These are phyloP conservation scores for Nycticryphes semicollaris DNA, from an alignment of 2,113 vertebrate species.

Conservation along the genomic window DNA sequence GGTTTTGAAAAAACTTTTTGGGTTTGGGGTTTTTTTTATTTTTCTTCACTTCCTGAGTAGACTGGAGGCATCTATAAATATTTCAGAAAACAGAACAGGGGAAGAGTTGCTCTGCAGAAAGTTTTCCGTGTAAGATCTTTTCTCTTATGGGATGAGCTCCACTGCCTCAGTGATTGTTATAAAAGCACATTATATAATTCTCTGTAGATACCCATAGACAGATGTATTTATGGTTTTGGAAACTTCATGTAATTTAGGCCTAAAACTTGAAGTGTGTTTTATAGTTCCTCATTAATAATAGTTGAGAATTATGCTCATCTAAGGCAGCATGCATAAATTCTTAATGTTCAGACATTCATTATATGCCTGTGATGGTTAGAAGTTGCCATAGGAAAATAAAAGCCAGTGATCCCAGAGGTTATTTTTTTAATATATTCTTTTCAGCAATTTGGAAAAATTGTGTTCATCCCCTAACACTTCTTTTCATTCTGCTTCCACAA, in stretches of 20 bases:
- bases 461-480: neutral
- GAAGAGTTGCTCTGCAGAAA: conserved; percentile 1
- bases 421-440: neutral
- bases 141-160: conserved; percentile 24
- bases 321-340: conserved; percentile 26
- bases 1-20: neutral
- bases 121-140: conserved; percentile 13
- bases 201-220: neutral
- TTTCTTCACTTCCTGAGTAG: neutral
- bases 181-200: conserved; percentile 28
- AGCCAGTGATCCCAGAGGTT: neutral
- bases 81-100: conserved; percentile 1
- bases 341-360: conserved; percentile 26
- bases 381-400: conserved; percentile 41
- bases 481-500: neutral
- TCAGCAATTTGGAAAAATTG: neutral
- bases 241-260: neutral
- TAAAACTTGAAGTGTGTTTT: conserved; percentile 23
- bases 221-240: conserved; percentile 33
- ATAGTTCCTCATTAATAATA: conserved; percentile 40
- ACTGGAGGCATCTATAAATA: neutral
- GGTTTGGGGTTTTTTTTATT: rapidly evolving
- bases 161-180: neutral
- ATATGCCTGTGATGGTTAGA: conserved; percentile 12
- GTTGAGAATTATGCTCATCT: conserved; percentile 45